A percentile compares a stretch with the other conserved stretches of the same genome.
phyloP scores from a whole-genome alignment of 2,797 vertebrate genomes.

The Pseudochirops corinnae region DNA sequence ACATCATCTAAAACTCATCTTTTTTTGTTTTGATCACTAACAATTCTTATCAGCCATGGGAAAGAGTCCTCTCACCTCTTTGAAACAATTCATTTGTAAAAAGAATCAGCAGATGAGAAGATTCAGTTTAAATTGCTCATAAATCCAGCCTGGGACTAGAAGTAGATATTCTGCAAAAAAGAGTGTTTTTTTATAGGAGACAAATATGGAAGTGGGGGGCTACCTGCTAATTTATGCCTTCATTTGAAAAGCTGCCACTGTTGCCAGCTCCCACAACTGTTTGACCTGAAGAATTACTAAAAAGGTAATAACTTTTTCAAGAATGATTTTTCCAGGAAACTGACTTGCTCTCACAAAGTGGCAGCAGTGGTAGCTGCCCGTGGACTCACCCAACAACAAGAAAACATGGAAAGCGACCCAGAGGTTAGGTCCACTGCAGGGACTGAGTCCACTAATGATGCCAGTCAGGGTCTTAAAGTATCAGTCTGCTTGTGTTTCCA shows the following conservation, averaged over 20 bases:
- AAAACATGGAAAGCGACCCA: slow-evolving; percentile 35
- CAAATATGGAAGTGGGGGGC: slow-evolving; percentile 21
- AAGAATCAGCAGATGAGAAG: slow-evolving; percentile 51
- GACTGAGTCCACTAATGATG: neutral
- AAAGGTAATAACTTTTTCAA: slow-evolving; percentile 48
- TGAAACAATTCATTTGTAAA: slow-evolving; percentile 56
- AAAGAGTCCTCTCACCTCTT: slow-evolving; percentile 31
- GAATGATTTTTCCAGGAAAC: slow-evolving; percentile 63
- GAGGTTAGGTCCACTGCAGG: slow-evolving; percentile 23
- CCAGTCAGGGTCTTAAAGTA: neutral
- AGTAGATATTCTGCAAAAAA: slow-evolving; percentile 54
- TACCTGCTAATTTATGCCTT: slow-evolving; percentile 66
- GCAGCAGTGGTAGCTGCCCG: slow-evolving; percentile 44
- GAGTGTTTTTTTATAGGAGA: slow-evolving; percentile 38
- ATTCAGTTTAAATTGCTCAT: slow-evolving; percentile 28
- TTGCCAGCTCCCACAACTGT: slow-evolving; percentile 33
- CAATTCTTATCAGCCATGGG: slow-evolving; percentile 31
- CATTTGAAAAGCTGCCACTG: slow-evolving; percentile 52
- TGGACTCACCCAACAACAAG: slow-evolving; percentile 25
- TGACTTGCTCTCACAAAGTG: slow-evolving; percentile 60
- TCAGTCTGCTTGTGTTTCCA: neutral
- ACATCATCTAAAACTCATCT: neutral
- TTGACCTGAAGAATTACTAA: slow-evolving; percentile 60
- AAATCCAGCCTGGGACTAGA: slow-evolving; percentile 30
- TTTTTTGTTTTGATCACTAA: slow-evolving; percentile 31